Conservation (phyloP, 2,888 invertebrate species). For the Imbricaverruca yamaguchii region DNA sequence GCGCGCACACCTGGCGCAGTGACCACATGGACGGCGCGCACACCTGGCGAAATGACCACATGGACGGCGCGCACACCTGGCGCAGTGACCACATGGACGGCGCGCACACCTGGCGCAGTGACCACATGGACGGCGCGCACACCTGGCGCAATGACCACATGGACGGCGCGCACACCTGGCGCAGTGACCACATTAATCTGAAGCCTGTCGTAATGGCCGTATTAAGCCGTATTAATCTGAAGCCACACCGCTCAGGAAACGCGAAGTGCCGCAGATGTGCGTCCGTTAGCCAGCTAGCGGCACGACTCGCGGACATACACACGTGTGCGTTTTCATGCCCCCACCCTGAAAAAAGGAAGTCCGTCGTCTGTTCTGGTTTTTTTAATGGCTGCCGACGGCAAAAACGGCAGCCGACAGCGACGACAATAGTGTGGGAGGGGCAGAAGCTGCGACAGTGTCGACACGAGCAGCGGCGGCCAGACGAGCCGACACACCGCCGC, state of each 20-base stretch:
- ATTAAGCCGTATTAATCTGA: conserved; percentile 13
- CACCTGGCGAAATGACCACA: no score
- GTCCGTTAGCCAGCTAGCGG: background rate
- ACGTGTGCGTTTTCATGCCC: background rate
- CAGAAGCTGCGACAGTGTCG: background rate
- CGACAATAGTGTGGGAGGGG: background rate
- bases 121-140: no score
- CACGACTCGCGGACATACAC: background rate
- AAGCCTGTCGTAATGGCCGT: no score
- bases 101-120: no score
- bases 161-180: conserved; percentile 3
- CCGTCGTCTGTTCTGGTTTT: no score
- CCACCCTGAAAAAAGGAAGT: background rate
- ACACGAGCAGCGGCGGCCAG: background rate
- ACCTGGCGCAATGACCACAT: no score
- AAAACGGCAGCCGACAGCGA: background rate
- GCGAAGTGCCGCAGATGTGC: background rate
- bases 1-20: no score
- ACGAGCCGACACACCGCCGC: background rate
- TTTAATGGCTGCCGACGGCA: background rate
- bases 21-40: no score
- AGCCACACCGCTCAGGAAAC: background rate
- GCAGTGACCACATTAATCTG: conserved; percentile 11
- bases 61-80: no score
- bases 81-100: no score